Evolutionary conservation across 2,888 invertebrate species (phyloP).

Genomic region (Ypsolopha sequella): DNA sequence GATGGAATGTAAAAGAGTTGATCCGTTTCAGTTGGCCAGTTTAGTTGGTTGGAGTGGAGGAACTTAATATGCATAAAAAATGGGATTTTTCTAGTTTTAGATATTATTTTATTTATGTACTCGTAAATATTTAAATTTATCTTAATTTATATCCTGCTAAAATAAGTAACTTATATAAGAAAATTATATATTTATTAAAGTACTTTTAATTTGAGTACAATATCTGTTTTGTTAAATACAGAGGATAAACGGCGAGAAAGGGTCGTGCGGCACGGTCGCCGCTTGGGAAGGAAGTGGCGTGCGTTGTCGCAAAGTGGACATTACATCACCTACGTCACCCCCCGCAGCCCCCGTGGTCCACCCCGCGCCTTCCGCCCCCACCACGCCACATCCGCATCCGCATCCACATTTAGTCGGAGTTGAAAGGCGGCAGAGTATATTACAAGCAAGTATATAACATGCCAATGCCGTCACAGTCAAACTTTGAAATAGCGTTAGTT

Average conservation of each 20-base stretch:
- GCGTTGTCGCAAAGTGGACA: conserved; percentile 70
- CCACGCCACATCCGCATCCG: conserved; percentile 37
- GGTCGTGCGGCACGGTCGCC: conserved; percentile 74
- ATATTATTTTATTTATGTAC: too few species aligned
- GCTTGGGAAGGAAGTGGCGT: conserved; percentile 76
- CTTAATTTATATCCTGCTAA: too few species aligned
- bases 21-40: too few species aligned
- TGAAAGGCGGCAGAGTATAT: conserved; percentile 58
- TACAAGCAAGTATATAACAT: conserved; percentile 46
- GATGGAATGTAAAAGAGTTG: too few species aligned
- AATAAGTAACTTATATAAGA: too few species aligned
- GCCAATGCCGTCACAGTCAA: background rate
- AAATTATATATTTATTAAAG: too few species aligned
- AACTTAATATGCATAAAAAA: too few species aligned
- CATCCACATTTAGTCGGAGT: conserved; percentile 49
- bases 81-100: too few species aligned
- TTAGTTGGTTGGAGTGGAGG: too few species aligned
- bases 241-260: conserved; percentile 77
- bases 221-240: conserved; percentile 19
- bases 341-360: conserved; percentile 47
- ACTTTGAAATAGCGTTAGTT: background rate
- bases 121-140: too few species aligned
- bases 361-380: conserved; percentile 31
- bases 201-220: too few species aligned
- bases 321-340: conserved; percentile 57